A percentile compares a stretch with the other conserved stretches of the same genome.
These are phyloP conservation scores for Nezara viridula DNA, from an alignment of 2,888 invertebrate species.

Conservation along the genomic window DNA sequence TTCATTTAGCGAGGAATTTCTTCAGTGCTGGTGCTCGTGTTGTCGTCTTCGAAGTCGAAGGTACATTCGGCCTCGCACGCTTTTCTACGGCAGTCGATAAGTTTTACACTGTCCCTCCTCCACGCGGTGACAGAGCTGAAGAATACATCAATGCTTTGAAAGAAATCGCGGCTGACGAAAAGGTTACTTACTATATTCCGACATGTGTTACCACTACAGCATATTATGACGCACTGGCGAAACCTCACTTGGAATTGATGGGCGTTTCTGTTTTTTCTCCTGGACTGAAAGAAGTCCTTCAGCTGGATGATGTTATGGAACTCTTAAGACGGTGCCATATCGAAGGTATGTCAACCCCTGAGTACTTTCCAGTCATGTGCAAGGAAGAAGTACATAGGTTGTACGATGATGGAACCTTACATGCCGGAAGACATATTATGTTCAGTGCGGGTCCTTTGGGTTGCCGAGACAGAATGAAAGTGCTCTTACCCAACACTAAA, in stretches of 20 bases:
- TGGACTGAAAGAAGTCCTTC: constrained; percentile 80
- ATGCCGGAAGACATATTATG: constrained; percentile 78
- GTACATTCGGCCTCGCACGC: constrained; percentile 80
- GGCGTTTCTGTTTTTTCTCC: constrained; percentile 89
- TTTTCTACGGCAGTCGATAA: constrained; percentile 86
- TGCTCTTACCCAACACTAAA: constrained; percentile 77
- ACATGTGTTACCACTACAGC: constrained; percentile 84
- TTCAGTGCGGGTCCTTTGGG: constrained; percentile 83
- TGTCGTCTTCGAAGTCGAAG: constrained; percentile 85
- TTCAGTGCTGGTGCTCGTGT: constrained; percentile 86
- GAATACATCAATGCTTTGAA: constrained; percentile 82
- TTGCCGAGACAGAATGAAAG: constrained; percentile 79
- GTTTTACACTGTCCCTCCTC: constrained; percentile 83
- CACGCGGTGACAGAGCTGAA: constrained; percentile 78
- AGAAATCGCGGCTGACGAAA: constrained; percentile 83
- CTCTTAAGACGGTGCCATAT: constrained; percentile 79
- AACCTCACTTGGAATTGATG: constrained; percentile 82
- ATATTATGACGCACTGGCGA: constrained; percentile 86
- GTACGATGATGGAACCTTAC: constrained; percentile 77
- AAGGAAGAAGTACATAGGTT: constrained; percentile 78
- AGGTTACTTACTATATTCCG: constrained; percentile 82
- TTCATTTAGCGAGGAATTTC: constrained; percentile 86
- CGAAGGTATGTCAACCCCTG: constrained; percentile 78
- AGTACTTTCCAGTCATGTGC: constrained; percentile 77
- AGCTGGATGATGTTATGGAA: constrained; percentile 84